phyloP scores from a whole-genome alignment of 2,797 vertebrate genomes.

The Poeciliopsis turneri region DNA sequence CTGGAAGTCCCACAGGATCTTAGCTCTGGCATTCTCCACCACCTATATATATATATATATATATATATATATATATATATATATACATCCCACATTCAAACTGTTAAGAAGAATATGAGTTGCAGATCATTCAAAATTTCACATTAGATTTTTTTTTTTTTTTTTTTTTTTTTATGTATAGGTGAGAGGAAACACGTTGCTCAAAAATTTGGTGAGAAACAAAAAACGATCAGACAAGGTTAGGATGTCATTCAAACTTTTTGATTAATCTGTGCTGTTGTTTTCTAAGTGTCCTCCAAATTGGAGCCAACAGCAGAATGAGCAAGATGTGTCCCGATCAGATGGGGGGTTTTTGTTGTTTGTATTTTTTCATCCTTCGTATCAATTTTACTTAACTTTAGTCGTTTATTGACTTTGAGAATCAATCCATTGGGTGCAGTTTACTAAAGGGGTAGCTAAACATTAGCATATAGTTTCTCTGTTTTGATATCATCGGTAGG shows the following conservation, averaged over 20 bases:
- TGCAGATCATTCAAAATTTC: conserved; percentile 52
- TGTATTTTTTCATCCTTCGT: neutral
- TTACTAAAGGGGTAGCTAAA: neutral
- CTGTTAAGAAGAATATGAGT: conserved; percentile 52
- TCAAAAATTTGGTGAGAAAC: neutral
- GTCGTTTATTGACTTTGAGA: neutral
- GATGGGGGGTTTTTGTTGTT: too few species aligned
- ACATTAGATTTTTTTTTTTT: conserved; percentile 13
- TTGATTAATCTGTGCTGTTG: neutral
- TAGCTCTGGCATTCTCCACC: too few species aligned
- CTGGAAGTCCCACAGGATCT: too few species aligned
- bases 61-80: neutral
- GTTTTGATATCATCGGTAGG: neutral
- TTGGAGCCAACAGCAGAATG: neutral
- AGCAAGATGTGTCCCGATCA: neutral
- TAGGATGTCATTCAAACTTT: neutral
- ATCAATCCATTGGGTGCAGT: neutral
- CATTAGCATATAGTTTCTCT: neutral
- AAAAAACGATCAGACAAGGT: neutral
- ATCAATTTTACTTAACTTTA: neutral
- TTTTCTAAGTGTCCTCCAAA: neutral
- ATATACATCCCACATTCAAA: conserved; percentile 42
- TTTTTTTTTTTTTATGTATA: neutral
- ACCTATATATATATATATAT: too few species aligned
- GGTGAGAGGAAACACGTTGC: conserved; percentile 1